Evolutionary conservation across 2,888 invertebrate species (phyloP), one percentile per base, ranked within the genome.

Genomic region (Pseudococcus longispinus): DNA sequence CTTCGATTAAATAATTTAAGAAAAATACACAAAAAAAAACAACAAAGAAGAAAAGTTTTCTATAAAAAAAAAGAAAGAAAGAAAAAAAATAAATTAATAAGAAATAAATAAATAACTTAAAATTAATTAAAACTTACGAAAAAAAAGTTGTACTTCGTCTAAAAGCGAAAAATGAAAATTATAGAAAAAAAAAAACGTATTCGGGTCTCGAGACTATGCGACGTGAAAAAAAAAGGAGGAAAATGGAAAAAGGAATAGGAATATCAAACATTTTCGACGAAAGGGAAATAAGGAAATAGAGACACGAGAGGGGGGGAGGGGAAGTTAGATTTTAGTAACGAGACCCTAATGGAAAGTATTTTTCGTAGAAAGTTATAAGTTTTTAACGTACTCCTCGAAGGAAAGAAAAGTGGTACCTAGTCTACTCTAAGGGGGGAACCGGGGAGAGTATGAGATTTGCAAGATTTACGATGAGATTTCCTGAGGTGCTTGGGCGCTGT

Each of bases 401-500:
- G 29, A 70, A 37, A 6, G 77, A 37, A 77, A 13, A 26, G 11
- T 65, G 11, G 26, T 26, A 23, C 60, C 6, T 29, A 5, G 18
- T 20, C 0, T 29, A 26, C 70, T 29, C 32, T 4, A 70, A 5
- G 4, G 26, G 2, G 85, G 51, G 32, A 70, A 44, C 55, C 51
- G 18, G 80, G 77, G 32, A 8, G 37, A 29, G 37, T 87, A 87
- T 65, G 82, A 85, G 60, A 20, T n/a, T 6, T 20, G 9, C 20
- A n/a, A 82, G 9, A 26, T 55, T 86, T 86, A 86, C 86, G 82
- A 86, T 32, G 85, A 88, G 37, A 87, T 80, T 29, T 92, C 86
- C 18, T 86, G 86, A 29, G 86, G 91, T 88, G 92, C 91, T 89
- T 95, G 95, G 3, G 93, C 93, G 87, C 93, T 93, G 90, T 95